Base-by-base conservation (phyloP, 2,113 vertebrate genomes). In the Dasyprocta punctata region DNA sequence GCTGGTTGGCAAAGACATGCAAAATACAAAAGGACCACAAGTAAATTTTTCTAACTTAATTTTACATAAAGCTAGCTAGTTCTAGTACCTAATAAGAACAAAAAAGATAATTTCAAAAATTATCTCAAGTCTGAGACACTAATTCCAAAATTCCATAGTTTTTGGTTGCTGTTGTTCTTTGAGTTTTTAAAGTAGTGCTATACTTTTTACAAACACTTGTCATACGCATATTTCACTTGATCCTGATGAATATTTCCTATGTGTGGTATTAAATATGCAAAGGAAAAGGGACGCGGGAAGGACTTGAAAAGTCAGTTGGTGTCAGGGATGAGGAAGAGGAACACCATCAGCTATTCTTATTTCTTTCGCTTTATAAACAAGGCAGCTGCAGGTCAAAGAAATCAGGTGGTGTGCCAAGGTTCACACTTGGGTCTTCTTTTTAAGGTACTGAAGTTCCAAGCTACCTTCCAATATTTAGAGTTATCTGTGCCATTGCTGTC, bases 401-500 rank as follows among this genome's bases (percentile, higher is more conserved):
- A 60, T 30, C 38, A n/a, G 28, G 12, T 7, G 8, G 52, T 44
- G 71, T 87, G 81, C 24, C 92, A 94, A 89, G 54, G 47, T 95
- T 92, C 86, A 24, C 47, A 33, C 85, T 65, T 38, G 28, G 28
- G 63, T 71, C 96, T 89, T 75, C 22, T 69, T 80, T 94, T 82
- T 61, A n/a, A 47, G 83, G 61, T 84, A 2, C 78, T 22, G 16
- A 84, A 36, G 63, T 82, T 49, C 20, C 58, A 90, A 63, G 61
- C 63, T 60, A 36, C 90, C 94, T 96, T 85, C 54, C 71, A 86
- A 38, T 7, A n/a, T 67, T 82, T 77, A 86, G 87, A 88, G n/a
- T 85, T 96, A 65, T 85, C 95, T 93, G 6, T 82, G 69, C 63
- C 80, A 75, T 36, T 95, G 87, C 88, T 90, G 87, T 78, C 97